A percentile compares a stretch with the other conserved stretches of the same genome.
phyloP scores from a whole-genome alignment of 2,797 vertebrate species.

The Acomys russatus region DNA sequence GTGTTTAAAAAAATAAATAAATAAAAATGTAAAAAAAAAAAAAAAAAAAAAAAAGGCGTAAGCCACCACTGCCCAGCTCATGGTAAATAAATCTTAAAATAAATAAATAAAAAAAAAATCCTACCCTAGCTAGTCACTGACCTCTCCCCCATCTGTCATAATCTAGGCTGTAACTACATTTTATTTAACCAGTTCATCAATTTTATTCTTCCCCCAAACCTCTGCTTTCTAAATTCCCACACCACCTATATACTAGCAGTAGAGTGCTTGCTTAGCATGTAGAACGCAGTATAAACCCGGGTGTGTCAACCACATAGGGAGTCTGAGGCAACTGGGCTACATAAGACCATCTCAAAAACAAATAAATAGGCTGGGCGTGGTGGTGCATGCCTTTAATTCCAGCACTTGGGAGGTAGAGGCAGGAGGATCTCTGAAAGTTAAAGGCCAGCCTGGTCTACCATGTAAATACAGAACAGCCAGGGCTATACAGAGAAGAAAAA shows the following conservation, averaged over 20 bases:
- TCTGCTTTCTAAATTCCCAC: conserved; percentile 15
- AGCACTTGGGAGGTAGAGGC: neutral
- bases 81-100: too few relatives aligned
- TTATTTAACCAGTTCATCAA: conserved; percentile 24
- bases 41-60: too few relatives aligned
- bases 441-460: neutral
- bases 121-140: neutral
- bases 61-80: too few relatives aligned
- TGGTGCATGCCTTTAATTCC: neutral
- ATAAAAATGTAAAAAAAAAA: too few relatives aligned
- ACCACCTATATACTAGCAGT: neutral
- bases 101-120: neutral
- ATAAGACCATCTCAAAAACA: neutral
- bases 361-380: neutral
- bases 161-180: neutral
- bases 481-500: neutral
- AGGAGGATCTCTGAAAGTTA: neutral
- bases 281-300: neutral
- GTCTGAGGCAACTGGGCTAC: neutral
- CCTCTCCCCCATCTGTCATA: neutral
- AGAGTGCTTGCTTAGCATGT: neutral
- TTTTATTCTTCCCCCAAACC: neutral
- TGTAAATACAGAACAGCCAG: neutral
- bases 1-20: too few relatives aligned
- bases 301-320: neutral